Percentiles rank a stretch among this genome's conserved stretches.
phyloP scores from a whole-genome alignment of 1,140 invertebrate genomes.

The Tyrophagus putrescentiae region DNA sequence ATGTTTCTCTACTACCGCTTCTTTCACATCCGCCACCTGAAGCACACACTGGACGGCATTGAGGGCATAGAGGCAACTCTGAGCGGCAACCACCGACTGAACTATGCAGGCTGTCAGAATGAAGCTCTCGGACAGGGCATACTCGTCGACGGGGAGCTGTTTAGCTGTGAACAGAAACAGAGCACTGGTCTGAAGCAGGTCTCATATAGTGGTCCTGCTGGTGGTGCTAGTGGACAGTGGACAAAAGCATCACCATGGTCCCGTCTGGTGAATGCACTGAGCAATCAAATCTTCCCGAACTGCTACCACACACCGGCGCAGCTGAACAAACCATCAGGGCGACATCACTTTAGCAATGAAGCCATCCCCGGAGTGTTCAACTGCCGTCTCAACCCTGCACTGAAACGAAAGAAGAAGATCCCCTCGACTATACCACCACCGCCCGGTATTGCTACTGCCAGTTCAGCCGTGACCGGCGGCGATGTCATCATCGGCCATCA shows the following conservation, averaged over 20 bases:
- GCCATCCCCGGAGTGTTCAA: constrained; percentile 69
- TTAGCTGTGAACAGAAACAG: too few relatives aligned
- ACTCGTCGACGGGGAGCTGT: too few relatives aligned
- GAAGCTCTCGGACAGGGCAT: too few relatives aligned
- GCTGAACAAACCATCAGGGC: background rate
- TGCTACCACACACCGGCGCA: background rate
- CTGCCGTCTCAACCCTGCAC: constrained; percentile 62
- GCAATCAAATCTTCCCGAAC: background rate
- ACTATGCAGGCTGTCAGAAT: too few relatives aligned
- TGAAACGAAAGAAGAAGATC: constrained; percentile 71
- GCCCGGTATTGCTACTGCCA: constrained; percentile 38
- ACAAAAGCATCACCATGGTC: background rate
- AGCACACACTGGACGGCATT: constrained; percentile 8
- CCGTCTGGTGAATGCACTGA: background rate
- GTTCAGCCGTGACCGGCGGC: too few relatives aligned
- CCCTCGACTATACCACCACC: constrained; percentile 68
- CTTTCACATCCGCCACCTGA: constrained; percentile 41
- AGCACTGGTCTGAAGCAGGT: constrained; percentile 1
- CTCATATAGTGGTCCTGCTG: background rate
- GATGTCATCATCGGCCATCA: too few relatives aligned
- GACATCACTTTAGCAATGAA: background rate
- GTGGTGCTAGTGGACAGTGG: too few relatives aligned
- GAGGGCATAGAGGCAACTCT: too few relatives aligned
- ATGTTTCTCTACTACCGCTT: constrained; percentile 68
- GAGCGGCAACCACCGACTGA: too few relatives aligned